These are phyloP conservation scores for Charadrius vociferus DNA, from an alignment of 2,113 vertebrate genomes.

Conservation along the genomic window DNA sequence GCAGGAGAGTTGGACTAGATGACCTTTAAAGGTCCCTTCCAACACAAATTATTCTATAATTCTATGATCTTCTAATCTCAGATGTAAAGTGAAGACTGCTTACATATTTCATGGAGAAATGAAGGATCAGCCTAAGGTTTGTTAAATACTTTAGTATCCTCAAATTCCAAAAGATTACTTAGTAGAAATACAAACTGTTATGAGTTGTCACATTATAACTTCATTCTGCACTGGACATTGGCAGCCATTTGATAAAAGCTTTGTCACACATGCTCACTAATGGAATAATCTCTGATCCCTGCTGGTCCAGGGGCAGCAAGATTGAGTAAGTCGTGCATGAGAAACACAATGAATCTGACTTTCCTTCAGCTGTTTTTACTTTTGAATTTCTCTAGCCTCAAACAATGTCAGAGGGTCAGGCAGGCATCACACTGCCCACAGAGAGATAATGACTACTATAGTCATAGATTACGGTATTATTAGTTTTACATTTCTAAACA, in stretches of 20 bases:
- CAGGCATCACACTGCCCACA: neutral
- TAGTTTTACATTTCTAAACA: neutral
- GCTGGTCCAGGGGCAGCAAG: neutral
- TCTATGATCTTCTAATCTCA: neutral
- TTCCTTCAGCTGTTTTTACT: neutral
- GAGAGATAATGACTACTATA: neutral
- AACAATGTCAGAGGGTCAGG: neutral
- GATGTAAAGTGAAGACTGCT: neutral
- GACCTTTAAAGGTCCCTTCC: neutral
- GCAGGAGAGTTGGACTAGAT: neutral
- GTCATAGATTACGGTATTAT: neutral
- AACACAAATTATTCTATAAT: neutral
- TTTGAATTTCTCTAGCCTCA: neutral
- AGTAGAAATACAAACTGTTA: neutral
- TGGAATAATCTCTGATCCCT: neutral
- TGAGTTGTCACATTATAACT: neutral
- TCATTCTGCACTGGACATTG: neutral
- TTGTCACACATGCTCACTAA: neutral
- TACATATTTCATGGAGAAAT: neutral
- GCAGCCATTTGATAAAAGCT: neutral
- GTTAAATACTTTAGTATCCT: neutral
- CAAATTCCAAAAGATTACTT: neutral
- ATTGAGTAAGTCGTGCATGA: neutral
- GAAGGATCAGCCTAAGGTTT: neutral
- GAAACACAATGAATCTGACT: neutral